Evolutionary conservation across 2,888 invertebrate genomes (phyloP), one percentile per base, ranked within the genome.

Genomic region (Mimumesa dahlbomi): DNA sequence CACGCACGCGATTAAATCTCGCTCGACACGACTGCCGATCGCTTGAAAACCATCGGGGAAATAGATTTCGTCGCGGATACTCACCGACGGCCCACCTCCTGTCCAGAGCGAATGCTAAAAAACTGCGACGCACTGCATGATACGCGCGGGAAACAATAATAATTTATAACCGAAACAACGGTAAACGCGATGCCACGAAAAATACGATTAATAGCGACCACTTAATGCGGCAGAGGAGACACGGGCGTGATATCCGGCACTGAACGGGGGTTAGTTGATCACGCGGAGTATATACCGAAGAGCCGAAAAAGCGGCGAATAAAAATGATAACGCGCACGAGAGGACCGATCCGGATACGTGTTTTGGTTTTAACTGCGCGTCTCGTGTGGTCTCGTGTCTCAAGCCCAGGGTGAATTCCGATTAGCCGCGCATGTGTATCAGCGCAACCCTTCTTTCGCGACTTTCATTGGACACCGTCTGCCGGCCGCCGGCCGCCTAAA

Each of bases 41-140:
- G 11, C 9, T 16, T 1, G 0, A 2, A 2, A 14, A 21, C 29
- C 3, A 5, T 5, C 21, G 29, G 49, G 38, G 21, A 69, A 45
- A 19, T 40, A 29, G 2, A 2, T 13, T 18, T 11, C 4, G 0
- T 4, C 29, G 13, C 11, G 11, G n/a, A 4, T 21, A 85, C 88
- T 88, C 49, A 89, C 88, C 87, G 61, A 84, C 80, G 78, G 70
- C 79, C 72, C 75, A 63, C 64, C 65, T 73, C 75, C 74, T 78
- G 69, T 73, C 48, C 75, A 79, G 68, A 83, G 78, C 81, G 65
- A 75, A 84, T 87, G 88, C 88, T 89, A 89, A 86, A 89, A 89
- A 88, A 88, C 88, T 69, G 79, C 71, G 48, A 75, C 71, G 68
- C 82, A 77, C 82, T 81, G 81, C 86, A 87, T 87, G 63, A 57